Conservation (phyloP, 2,888 invertebrate species). For the Diarsia rubi region DNA sequence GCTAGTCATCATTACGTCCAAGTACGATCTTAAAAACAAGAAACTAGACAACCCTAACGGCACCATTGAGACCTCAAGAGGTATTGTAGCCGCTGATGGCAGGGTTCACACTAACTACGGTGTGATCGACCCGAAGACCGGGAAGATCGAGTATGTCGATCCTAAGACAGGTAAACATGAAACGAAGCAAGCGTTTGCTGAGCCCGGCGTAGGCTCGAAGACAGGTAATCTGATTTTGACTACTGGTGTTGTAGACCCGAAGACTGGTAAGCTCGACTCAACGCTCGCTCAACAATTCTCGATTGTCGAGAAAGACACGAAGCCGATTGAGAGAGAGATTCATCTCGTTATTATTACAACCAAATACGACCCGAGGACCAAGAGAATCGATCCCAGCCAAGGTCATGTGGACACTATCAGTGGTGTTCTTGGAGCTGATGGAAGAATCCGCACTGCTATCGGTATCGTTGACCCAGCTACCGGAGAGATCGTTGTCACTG, state of each 20-base stretch:
- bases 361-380: constrained; percentile 91
- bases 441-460: constrained; percentile 91
- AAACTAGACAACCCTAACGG: constrained; percentile 91
- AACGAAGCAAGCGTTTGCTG: constrained; percentile 90
- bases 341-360: constrained; percentile 92
- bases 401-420: constrained; percentile 90
- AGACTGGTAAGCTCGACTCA: constrained; percentile 90
- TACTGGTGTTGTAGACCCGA: constrained; percentile 90
- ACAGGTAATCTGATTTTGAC: constrained; percentile 90
- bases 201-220: constrained; percentile 79
- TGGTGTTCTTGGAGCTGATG: constrained; percentile 90
- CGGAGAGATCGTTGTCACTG: constrained; percentile 88
- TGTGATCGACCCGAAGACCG: constrained; percentile 90
- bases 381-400: constrained; percentile 85
- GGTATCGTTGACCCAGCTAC: constrained; percentile 92
- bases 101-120: constrained; percentile 90
- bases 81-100: constrained; percentile 85
- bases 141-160: constrained; percentile 89
- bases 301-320: constrained; percentile 86
- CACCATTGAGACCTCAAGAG: constrained; percentile 88
- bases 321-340: constrained; percentile 87
- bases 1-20: constrained; percentile 88
- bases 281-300: constrained; percentile 90
- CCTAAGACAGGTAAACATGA: constrained; percentile 90
- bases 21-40: constrained; percentile 91